These are phyloP conservation scores for Corythornis cristatus DNA, from an alignment of 2,113 vertebrate genomes.

Conservation along the genomic window DNA sequence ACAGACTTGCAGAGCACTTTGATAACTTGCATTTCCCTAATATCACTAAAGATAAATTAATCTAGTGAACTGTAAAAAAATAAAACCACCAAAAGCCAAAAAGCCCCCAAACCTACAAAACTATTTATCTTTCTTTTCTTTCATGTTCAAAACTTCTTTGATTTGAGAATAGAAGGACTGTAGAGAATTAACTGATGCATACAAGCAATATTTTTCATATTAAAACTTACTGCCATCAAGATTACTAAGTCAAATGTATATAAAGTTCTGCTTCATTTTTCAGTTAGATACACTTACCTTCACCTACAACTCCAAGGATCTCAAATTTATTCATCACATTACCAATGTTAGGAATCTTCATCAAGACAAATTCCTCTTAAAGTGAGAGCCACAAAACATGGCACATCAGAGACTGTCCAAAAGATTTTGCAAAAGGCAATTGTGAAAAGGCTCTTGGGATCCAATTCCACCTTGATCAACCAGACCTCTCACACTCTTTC, in stretches of 20 bases:
- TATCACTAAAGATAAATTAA: background rate
- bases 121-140: background rate
- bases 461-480: conserved; percentile 12
- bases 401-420: conserved; percentile 50
- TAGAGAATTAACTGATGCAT: background rate
- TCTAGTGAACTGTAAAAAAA: background rate
- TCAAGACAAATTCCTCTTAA: conserved; percentile 90
- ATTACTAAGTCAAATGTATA: background rate
- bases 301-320: conserved; percentile 99
- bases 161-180: background rate
- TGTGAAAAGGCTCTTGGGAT: background rate
- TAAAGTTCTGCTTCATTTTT: background rate
- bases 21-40: background rate
- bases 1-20: background rate
- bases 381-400: conserved; percentile 80
- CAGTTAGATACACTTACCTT: conserved; percentile 85
- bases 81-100: too few relatives aligned
- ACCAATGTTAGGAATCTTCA: conserved; percentile 97
- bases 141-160: background rate
- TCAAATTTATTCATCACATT: conserved; percentile 99
- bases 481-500: conserved; percentile 27
- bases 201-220: background rate
- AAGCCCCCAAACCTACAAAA: rapidly evolving
- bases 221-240: background rate
- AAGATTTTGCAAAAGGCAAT: conserved; percentile 13